Conservation (phyloP, 2,797 vertebrate species). For the Pseudochromis fuscus region DNA sequence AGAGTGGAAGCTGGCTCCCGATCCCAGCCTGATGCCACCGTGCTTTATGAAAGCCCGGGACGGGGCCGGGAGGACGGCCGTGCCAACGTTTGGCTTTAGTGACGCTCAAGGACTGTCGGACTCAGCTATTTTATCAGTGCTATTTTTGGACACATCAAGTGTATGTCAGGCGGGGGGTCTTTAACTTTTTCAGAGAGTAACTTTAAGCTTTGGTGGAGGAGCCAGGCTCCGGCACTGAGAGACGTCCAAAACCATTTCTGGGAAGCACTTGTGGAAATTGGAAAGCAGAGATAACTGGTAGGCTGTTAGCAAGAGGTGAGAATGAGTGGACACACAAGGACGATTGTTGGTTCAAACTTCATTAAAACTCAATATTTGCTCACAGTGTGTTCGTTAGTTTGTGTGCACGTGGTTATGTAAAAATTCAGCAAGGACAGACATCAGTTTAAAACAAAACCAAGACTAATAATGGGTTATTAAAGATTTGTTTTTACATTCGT, state of each 20-base stretch:
- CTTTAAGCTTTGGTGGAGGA: conserved; percentile 53
- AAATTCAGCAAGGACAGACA: background rate
- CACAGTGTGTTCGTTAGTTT: background rate
- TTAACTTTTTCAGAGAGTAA: conserved; percentile 48
- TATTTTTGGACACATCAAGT: conserved; percentile 62
- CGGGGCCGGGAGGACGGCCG: conserved; percentile 14
- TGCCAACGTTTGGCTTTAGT: conserved; percentile 66
- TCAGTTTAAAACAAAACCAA: no score
- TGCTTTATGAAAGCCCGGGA: conserved; percentile 57
- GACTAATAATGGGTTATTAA: no score
- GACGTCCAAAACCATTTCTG: conserved; percentile 28
- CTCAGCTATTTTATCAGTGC: conserved; percentile 63
- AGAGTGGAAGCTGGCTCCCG: conserved; percentile 57
- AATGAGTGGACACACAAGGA: conserved; percentile 19
- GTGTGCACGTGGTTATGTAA: background rate
- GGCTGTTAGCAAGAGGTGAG: conserved; percentile 20
- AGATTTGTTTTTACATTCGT: no score
- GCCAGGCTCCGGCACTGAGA: conserved; percentile 28
- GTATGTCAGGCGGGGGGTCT: conserved; percentile 40
- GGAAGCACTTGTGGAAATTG: conserved; percentile 19
- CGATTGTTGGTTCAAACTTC: conserved; percentile 20
- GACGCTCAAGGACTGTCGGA: conserved; percentile 57
- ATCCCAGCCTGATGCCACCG: conserved; percentile 48
- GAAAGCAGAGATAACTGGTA: conserved; percentile 25
- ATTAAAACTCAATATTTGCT: conserved; percentile 9